Conservation (phyloP, 2,888 invertebrate genomes). For the Caenorhabditis afra region DNA sequence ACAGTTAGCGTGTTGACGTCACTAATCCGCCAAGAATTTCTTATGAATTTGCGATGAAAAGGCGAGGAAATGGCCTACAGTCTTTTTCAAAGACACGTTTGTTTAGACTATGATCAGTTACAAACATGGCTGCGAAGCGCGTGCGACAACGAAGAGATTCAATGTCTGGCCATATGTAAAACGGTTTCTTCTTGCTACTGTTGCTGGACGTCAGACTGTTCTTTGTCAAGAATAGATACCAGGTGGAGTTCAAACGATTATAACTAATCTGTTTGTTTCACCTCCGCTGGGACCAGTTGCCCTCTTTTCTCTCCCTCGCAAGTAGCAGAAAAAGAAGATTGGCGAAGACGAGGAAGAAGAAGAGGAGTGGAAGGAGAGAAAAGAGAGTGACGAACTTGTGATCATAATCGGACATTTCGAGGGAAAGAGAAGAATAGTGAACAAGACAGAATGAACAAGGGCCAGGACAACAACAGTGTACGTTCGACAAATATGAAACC, state of each 20-base stretch:
- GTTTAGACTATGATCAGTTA: constrained; percentile 43
- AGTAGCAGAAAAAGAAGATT: too few species aligned
- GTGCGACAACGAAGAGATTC: neutral
- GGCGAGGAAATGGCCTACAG: neutral
- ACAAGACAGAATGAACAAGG: constrained; percentile 39
- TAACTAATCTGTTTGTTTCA: constrained; percentile 50
- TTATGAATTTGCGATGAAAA: constrained; percentile 2
- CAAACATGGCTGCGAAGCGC: constrained; percentile 8
- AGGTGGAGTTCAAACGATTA: constrained; percentile 42
- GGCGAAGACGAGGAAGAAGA: constrained; percentile 11
- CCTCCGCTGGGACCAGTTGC: constrained; percentile 26
- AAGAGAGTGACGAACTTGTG: constrained; percentile 37
- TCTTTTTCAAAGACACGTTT: constrained; percentile 18
- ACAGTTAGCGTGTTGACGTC: constrained; percentile 55
- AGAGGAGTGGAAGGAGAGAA: neutral
- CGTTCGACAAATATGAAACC: constrained; percentile 45
- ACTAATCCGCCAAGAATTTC: constrained; percentile 41
- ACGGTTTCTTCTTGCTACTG: constrained; percentile 3
- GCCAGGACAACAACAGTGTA: constrained; percentile 27
- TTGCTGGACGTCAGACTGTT: neutral
- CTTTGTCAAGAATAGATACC: constrained; percentile 10
- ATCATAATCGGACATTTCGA: constrained; percentile 33
- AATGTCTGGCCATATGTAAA: neutral
- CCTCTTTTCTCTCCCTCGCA: neutral
- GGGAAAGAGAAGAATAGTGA: constrained; percentile 7